Conservation (phyloP, 2,113 vertebrate species). For the Megaceryle torquata region DNA sequence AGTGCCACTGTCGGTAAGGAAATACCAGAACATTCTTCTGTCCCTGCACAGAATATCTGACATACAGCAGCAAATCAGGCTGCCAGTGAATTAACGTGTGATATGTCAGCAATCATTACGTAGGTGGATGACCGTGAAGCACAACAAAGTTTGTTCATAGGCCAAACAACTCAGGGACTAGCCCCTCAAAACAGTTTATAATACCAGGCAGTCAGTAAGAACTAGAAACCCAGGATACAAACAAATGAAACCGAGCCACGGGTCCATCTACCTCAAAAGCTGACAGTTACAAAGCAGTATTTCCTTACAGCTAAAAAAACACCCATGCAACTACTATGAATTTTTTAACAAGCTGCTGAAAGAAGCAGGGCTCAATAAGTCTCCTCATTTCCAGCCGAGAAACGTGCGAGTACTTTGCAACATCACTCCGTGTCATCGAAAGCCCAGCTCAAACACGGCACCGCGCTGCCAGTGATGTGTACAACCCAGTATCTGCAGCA, state of each 20-base stretch:
- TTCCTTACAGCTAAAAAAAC: not conserved
- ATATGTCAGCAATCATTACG: not conserved
- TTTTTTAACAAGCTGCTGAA: not conserved
- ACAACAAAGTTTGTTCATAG: not conserved
- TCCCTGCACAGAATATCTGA: no score
- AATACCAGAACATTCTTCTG: accelerated
- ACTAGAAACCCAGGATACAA: not conserved
- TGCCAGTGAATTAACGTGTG: not conserved
- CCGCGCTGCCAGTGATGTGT: not conserved
- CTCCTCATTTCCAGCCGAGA: not conserved
- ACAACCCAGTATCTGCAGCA: not conserved
- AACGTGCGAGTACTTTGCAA: not conserved
- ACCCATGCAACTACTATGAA: not conserved
- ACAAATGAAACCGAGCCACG: not conserved
- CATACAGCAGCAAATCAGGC: not conserved
- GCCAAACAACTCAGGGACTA: not conserved
- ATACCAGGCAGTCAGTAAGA: not conserved
- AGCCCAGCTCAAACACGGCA: not conserved
- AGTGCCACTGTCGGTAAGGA: not conserved
- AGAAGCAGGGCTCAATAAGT: not conserved
- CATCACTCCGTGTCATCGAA: not conserved
- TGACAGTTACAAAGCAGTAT: not conserved
- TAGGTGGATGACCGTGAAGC: not conserved
- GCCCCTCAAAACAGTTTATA: not conserved
- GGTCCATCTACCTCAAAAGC: not conserved